Base-by-base conservation (phyloP, 2,797 vertebrate genomes). In the Coluber constrictor region DNA sequence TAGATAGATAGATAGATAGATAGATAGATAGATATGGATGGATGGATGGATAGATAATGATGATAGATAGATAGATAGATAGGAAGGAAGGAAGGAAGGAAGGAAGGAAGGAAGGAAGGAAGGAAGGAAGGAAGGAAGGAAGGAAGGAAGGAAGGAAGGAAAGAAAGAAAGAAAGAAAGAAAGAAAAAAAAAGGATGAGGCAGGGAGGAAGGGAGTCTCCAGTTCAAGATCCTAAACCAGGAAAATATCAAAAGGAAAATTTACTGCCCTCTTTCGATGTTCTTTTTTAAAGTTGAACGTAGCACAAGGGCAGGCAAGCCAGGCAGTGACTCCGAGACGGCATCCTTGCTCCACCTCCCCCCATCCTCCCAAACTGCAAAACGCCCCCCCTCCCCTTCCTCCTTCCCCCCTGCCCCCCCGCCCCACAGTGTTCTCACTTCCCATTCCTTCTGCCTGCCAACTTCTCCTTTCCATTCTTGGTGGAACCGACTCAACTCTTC, bases 381-480 rank as follows among this genome's bases (percentile, higher is more conserved):
- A 27, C 13, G 5, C 18, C n/a, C 59, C 74, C 29, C 12, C 11
- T 10, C 56, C 29, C 29, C 2, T 5, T 12, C 3, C 9, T 4
- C 11, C 47, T 2, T 5, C n/a, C 1, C 47, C 7, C 37, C 37
- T 2, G 37, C 37, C n/a, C 1, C 47, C 20, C 37, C 0, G 4
- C 37, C 37, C 37, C 37, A 37, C 37, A 32, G 18, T 32, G 1
- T 16, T 90, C 74, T 92, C 74, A 89, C 74, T 90, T 90, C 88
- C 59, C 74, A 83, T 86, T 92, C 63, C n/a, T 86, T 59, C 57
- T 32, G n/a, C 7, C 9, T 37, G 74, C 57, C 61, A 90, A 90
- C 92, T 92, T 92, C 88, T 55, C 88, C 61, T 92, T 92, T 90
- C 74, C 74, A 25, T 23, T 47, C 16, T 20, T 2, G 9, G 74